Percentiles rank a stretch among this genome's conserved stretches.
Conservation (phyloP, 2,888 invertebrate species). For the Stenichneumon culpator region DNA sequence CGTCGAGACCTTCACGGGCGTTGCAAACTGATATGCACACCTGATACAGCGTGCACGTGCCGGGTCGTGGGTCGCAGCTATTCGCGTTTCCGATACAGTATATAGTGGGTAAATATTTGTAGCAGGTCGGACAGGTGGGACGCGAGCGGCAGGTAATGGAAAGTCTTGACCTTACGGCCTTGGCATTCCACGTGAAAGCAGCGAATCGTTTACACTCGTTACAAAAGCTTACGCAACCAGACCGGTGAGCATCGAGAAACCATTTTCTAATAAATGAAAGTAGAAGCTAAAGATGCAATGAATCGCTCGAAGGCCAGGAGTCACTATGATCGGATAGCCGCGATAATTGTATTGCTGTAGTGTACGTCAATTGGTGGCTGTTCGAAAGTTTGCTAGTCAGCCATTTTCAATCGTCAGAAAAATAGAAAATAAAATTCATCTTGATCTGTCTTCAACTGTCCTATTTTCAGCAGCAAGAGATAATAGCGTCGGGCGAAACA, state of each 20-base stretch:
- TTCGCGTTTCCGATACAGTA: conserved; percentile 38
- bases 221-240: conserved; percentile 21
- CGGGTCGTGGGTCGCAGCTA: conserved; percentile 61
- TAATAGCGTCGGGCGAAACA: too few species aligned
- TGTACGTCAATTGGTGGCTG: conserved; percentile 17
- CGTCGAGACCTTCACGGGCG: conserved; percentile 59
- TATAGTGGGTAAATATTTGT: conserved; percentile 46
- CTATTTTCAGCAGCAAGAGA: too few species aligned
- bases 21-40: conserved; percentile 67
- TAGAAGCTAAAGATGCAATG: conserved; percentile 4
- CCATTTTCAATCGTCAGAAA: too few species aligned
- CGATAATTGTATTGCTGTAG: conserved; percentile 20
- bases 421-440: too few species aligned
- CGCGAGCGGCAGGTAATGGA: background rate
- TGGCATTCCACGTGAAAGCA: conserved; percentile 32
- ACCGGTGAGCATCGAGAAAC: conserved; percentile 8
- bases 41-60: conserved; percentile 70
- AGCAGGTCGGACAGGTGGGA: too few species aligned
- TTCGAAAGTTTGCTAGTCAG: conserved; percentile 21
- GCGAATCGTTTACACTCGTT: conserved; percentile 29
- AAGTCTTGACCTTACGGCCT: conserved; percentile 26
- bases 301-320: conserved; percentile 39
- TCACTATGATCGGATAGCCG: background rate
- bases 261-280: conserved; percentile 38
- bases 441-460: too few species aligned